Evolutionary conservation across 92 coral and sea anemone genomes (phyloP), one percentile per base, ranked within the genome.

Genomic region (Parazoanthus atlanticus): DNA sequence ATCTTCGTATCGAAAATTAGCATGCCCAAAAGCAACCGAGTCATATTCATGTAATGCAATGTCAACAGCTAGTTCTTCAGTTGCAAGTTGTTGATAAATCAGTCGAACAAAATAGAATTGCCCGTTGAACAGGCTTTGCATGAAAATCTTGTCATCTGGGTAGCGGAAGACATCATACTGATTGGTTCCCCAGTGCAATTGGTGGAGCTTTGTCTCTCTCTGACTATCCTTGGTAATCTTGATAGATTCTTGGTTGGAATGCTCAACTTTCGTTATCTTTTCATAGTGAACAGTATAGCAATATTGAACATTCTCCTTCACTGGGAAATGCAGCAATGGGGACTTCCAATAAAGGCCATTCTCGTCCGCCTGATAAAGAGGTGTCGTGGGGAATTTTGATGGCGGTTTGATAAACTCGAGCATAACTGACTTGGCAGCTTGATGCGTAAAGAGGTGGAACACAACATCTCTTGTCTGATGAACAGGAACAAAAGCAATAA

Each of bases 141-240:
- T 71, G 25, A 40, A 1, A 1, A 25, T 0, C 1, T 1, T 28
- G 15, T 88, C 88, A 17, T 23, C n/a, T 0, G 91, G 90, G 0
- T 43, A 34, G 38, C 3, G 8, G 85, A 94, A 93, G 47, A 92
- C 88, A 76, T 94, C 96, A 84, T 87, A 93, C 52, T 96, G 98
- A 61, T 85, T 82, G 16, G 3, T 84, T 0, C 92, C 74, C 21
- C 25, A 13, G 23, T 33, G 67, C 8, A 91, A 3, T 0, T 23
- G 11, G 34, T 71, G 88, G 8, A 0, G 26, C 3, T 3, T 0
- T 38, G n/a, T 82, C 10, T 76, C 81, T 88, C 88, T 34, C 61
- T 13, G n/a, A 76, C 88, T 32, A 17, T 15, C 74, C 80, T 66
- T 58, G 5, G 9, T 29, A 36, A 74, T 46, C 19, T 23, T 29